These are phyloP conservation scores for Danio kyathit DNA, from an alignment of 2,797 vertebrate species.

Conservation along the genomic window DNA sequence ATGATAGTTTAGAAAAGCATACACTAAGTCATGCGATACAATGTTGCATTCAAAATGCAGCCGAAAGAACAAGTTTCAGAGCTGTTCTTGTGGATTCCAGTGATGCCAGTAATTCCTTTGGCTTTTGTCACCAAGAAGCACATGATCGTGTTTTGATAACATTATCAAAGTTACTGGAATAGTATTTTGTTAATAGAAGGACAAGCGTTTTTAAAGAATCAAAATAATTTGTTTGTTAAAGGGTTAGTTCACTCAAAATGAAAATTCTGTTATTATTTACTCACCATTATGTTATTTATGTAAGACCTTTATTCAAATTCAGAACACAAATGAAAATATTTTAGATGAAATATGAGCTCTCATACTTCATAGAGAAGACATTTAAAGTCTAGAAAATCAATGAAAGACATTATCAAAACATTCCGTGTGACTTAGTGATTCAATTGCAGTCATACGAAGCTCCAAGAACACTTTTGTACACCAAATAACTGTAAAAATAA, in stretches of 20 bases:
- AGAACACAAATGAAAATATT: too few relatives aligned
- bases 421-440: too few relatives aligned
- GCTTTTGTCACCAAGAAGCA: neutral
- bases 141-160: slow-evolving; percentile 29
- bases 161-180: neutral
- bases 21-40: neutral
- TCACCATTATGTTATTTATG: too few relatives aligned
- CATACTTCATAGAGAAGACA: too few relatives aligned
- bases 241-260: neutral
- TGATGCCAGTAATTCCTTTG: slow-evolving; percentile 16
- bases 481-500: too few relatives aligned
- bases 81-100: slow-evolving; percentile 11
- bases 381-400: too few relatives aligned
- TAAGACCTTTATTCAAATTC: too few relatives aligned
- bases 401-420: too few relatives aligned
- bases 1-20: neutral
- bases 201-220: neutral
- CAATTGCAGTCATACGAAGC: too few relatives aligned
- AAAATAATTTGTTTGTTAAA: neutral
- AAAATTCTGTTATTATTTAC: too few relatives aligned
- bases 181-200: neutral
- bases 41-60: neutral
- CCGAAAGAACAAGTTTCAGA: neutral
- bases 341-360: too few relatives aligned
- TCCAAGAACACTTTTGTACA: too few relatives aligned